These are phyloP conservation scores for Chrysopilus asiliformis DNA, from an alignment of 2,888 invertebrate genomes.

Conservation along the genomic window DNA sequence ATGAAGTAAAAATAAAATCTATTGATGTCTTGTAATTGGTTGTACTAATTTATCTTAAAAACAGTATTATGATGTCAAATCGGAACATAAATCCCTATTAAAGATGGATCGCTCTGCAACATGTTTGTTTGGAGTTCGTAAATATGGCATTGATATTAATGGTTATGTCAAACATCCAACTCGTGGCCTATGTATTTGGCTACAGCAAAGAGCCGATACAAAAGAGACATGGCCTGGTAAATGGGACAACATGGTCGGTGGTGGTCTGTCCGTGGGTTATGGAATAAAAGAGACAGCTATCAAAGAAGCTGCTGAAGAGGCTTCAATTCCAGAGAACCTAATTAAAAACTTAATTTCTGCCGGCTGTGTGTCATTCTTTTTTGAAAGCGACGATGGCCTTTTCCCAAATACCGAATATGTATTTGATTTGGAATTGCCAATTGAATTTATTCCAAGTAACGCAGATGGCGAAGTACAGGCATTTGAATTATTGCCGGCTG, in stretches of 20 bases:
- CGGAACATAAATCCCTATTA: constrained; percentile 43
- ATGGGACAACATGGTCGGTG: constrained; percentile 93
- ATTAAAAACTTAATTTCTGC: constrained; percentile 43
- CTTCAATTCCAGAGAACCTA: constrained; percentile 69
- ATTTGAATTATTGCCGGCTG: constrained; percentile 73
- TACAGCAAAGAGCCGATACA: constrained; percentile 78
- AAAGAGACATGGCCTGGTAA: constrained; percentile 93
- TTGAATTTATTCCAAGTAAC: constrained; percentile 82
- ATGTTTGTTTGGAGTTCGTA: constrained; percentile 84
- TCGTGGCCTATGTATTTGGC: constrained; percentile 73
- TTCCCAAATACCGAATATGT: constrained; percentile 92
- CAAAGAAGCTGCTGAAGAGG: constrained; percentile 91
- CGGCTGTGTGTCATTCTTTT: constrained; percentile 50
- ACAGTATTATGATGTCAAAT: constrained; percentile 79
- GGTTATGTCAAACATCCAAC: constrained; percentile 79
- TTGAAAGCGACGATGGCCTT: constrained; percentile 83
- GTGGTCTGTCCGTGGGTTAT: constrained; percentile 80
- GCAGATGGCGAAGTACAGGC: constrained; percentile 89
- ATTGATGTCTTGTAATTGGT: too few species aligned
- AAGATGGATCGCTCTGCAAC: constrained; percentile 90
- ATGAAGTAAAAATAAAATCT: constrained; percentile 80
- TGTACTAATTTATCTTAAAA: too few species aligned
- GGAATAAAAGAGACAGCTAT: constrained; percentile 79
- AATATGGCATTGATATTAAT: constrained; percentile 90
- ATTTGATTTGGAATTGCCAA: constrained; percentile 81